Evolutionary conservation across 2,797 vertebrate species (phyloP), one percentile per base, ranked within the genome.

Genomic region (Epinephelus awoara): DNA sequence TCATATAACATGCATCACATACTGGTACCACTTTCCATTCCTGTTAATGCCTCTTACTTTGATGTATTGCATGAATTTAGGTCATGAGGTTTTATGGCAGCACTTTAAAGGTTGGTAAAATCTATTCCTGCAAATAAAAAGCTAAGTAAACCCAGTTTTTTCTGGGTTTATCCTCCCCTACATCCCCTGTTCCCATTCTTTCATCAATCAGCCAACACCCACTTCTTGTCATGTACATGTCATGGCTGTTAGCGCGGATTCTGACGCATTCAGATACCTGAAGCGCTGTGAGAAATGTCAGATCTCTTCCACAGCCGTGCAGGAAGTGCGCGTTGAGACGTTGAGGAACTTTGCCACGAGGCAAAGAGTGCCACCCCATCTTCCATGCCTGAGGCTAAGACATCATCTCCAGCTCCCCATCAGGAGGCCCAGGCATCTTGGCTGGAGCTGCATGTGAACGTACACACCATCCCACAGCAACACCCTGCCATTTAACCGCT

Each of bases 131-230:
- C 77, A 84, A 84, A 89, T 75, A 75, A 75, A 88, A 88, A 83
- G 54, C 79, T 18, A 77, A 86, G 73, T 83, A 87, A 89, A 87
- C 84, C 80, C 55, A 72, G 19, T 82, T 88, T 86, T 29, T 80
- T 75, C 72, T 80, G 67, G 79, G 34, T 88, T 84, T 84, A 86
- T 89, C 82, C 73, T 82, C 77, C 84, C 72, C 79, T 82, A 25
- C 81, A 85, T 80, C 71, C 85, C 63, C 65, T 67, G 87, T 62
- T 91, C 85, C 78, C 78, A 72, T 91, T 90, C 90, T 89, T 91
- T 89, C 88, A 90, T 85, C 89, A 79, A 17, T 87, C 91, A 90
- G 72, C 89, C 84, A 88, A 89, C 90, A 77, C 89, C 90, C 82
- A 87, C 87, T 67, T 83, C 85, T 70, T 91, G 88, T 92, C 89